Conservation (phyloP, 2,888 invertebrate species). For the Leptothorax acervorum region DNA sequence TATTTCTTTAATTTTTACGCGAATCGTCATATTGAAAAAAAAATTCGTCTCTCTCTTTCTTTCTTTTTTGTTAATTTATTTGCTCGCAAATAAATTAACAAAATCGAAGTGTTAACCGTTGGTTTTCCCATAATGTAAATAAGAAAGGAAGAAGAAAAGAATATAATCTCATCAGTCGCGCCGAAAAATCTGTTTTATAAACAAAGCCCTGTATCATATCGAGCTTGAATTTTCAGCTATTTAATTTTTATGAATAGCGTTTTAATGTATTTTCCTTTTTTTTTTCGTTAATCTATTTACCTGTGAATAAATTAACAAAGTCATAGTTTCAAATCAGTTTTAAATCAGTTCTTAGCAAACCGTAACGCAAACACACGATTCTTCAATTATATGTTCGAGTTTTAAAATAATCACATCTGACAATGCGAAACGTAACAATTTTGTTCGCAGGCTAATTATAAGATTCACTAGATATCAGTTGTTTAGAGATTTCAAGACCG, state of each 20-base stretch:
- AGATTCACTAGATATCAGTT: slow-evolving; percentile 14
- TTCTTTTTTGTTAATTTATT: neutral
- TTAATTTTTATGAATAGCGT: neutral
- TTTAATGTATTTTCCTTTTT: neutral
- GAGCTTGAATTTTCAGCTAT: neutral
- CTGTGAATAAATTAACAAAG: neutral
- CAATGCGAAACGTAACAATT: neutral
- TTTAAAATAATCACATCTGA: neutral
- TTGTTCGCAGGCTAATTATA: neutral
- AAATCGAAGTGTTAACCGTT: neutral
- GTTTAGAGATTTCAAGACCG: slow-evolving; percentile 22
- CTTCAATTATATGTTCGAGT: neutral
- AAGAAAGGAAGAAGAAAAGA: neutral
- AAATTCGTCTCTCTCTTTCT: neutral
- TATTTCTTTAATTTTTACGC: neutral
- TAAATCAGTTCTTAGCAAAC: neutral
- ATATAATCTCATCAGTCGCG: neutral
- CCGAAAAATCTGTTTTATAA: neutral
- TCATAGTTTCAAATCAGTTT: neutral
- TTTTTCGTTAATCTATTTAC: neutral
- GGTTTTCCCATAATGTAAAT: neutral
- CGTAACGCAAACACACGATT: neutral
- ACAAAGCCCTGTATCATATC: neutral
- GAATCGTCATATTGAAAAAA: neutral
- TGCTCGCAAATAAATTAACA: neutral